These are phyloP conservation scores for Peromyscus melanophrys DNA, from an alignment of 2,797 vertebrate genomes.

Conservation along the genomic window DNA sequence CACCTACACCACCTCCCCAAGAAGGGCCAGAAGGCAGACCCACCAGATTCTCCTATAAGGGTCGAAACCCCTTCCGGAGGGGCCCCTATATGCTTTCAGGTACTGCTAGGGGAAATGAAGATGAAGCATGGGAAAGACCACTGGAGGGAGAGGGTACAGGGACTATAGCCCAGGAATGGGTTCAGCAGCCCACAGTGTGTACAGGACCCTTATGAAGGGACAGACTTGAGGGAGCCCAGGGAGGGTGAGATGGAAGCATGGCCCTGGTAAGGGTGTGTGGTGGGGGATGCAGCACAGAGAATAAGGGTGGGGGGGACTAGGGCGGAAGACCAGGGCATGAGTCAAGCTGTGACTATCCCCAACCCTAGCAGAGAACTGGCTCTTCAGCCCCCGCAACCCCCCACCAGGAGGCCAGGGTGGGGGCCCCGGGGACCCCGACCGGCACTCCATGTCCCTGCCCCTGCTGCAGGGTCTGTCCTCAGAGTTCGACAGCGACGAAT, in stretches of 20 bases:
- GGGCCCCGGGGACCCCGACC: slow-evolving; percentile 81
- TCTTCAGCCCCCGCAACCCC: slow-evolving; percentile 81
- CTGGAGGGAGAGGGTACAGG: background rate
- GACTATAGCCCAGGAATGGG: slow-evolving; percentile 23
- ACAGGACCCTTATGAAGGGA: background rate
- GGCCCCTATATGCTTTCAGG: slow-evolving; percentile 79
- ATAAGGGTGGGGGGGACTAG: slow-evolving; percentile 68
- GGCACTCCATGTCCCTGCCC: slow-evolving; percentile 87
- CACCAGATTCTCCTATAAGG: slow-evolving; percentile 77
- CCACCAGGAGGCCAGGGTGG: slow-evolving; percentile 79
- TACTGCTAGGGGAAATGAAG: slow-evolving; percentile 69
- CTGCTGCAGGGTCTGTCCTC: slow-evolving; percentile 84
- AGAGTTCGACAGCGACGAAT: slow-evolving; percentile 86
- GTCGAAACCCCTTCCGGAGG: slow-evolving; percentile 75
- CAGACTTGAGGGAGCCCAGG: slow-evolving; percentile 30
- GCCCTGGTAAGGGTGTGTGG: background rate
- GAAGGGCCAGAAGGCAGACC: slow-evolving; percentile 77
- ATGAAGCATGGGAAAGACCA: slow-evolving; percentile 28
- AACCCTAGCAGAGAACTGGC: slow-evolving; percentile 86
- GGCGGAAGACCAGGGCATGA: slow-evolving; percentile 72
- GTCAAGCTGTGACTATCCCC: slow-evolving; percentile 82
- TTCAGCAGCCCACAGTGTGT: background rate
- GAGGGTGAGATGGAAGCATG: slow-evolving; percentile 30
- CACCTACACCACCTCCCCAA: slow-evolving; percentile 73
- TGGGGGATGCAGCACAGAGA: background rate